phyloP scores from a whole-genome alignment of 2,888 invertebrate species.

The Drosophila mercatorum region DNA sequence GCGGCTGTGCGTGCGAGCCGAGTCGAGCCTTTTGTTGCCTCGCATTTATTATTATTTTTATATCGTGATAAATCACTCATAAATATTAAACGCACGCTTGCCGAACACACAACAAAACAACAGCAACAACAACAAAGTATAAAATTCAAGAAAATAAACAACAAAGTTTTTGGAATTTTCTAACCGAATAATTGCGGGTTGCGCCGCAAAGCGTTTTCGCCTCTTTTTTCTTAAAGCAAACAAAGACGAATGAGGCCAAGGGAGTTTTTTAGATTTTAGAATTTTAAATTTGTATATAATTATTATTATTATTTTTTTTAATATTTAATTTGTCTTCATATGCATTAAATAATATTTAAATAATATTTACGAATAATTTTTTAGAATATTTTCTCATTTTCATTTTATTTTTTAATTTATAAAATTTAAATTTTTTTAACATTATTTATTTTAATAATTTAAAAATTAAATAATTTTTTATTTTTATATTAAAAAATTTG shows the following conservation, averaged over 20 bases:
- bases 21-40: constrained; percentile 43
- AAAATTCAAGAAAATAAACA: constrained; percentile 5
- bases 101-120: constrained; percentile 37
- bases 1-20: constrained; percentile 48
- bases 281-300: background rate
- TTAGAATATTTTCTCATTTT: too few species aligned
- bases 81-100: constrained; percentile 81
- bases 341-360: too few species aligned
- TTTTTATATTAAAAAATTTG: too few species aligned
- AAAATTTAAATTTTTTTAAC: too few species aligned
- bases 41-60: constrained; percentile 81
- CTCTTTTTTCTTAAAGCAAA: background rate
- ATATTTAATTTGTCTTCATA: too few species aligned
- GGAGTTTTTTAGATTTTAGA: background rate
- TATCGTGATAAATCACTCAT: constrained; percentile 81
- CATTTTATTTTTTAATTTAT: too few species aligned
- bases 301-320: too few species aligned
- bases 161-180: constrained; percentile 69
- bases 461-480: too few species aligned
- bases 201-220: constrained; percentile 11
- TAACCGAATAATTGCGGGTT: constrained; percentile 16
- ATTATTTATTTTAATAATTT: too few species aligned
- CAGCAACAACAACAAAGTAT: background rate
- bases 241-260: too few species aligned
- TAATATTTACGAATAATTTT: too few species aligned